A percentile compares a stretch with the other conserved stretches of the same genome.
phyloP scores from a whole-genome alignment of 2,888 invertebrate species.

The Mactromeris polynyma region DNA sequence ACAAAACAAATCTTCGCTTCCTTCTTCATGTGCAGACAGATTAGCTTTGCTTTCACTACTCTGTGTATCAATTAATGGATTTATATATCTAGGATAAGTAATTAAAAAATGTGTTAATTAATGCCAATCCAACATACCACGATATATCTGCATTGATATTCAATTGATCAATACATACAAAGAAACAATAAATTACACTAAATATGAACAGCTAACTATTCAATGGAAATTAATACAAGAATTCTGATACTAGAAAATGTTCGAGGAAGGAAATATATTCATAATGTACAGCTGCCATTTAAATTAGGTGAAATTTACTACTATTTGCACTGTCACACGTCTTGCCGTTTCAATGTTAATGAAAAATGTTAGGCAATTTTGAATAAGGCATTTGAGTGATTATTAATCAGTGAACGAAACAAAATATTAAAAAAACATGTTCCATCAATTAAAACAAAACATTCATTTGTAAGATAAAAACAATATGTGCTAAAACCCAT shows the following conservation, averaged over 20 bases:
- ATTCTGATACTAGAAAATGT: slow-evolving; percentile 2
- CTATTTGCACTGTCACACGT: background rate
- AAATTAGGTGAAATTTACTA: slow-evolving; percentile 10
- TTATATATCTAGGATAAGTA: too few species aligned
- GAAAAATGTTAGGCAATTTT: slow-evolving; percentile 20
- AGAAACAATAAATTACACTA: background rate
- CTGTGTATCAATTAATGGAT: too few species aligned
- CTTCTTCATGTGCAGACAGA: too few species aligned
- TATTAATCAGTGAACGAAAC: background rate
- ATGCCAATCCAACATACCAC: too few species aligned
- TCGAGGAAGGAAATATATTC: background rate
- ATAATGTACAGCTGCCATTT: slow-evolving; percentile 14
- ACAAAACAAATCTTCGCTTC: too few species aligned
- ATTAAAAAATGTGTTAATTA: too few species aligned
- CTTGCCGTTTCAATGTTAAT: slow-evolving; percentile 1
- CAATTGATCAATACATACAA: background rate
- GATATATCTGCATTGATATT: background rate
- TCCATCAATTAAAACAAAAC: background rate
- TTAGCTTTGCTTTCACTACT: too few species aligned
- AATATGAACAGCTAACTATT: background rate
- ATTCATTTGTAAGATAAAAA: background rate
- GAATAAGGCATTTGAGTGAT: slow-evolving; percentile 13
- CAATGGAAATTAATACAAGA: background rate
- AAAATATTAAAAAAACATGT: slow-evolving; percentile 4
- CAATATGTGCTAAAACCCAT: background rate